These are phyloP conservation scores for Cromileptes altivelis DNA, from an alignment of 2,113 vertebrate genomes.

Conservation along the genomic window DNA sequence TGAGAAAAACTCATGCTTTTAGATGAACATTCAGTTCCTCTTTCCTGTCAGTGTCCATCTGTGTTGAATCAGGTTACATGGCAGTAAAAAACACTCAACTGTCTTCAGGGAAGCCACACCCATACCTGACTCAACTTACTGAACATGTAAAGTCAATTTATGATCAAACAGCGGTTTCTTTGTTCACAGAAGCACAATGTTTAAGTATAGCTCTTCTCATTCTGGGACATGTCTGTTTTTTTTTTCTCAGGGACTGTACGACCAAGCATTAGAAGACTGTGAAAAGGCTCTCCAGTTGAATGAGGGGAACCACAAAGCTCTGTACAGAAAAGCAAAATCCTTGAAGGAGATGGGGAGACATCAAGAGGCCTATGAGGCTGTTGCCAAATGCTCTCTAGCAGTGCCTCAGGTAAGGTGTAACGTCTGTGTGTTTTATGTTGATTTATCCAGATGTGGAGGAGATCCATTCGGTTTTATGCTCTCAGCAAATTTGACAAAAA, in stretches of 20 bases:
- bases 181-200: neutral
- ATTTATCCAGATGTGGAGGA: neutral
- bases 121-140: neutral
- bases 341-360: constrained; percentile 91
- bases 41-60: neutral
- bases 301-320: constrained; percentile 91
- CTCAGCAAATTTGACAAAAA: neutral
- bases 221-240: neutral
- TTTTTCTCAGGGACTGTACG: constrained; percentile 86
- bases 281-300: constrained; percentile 91
- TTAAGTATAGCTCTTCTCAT: constrained; percentile 4
- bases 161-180: neutral
- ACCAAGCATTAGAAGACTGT: constrained; percentile 93
- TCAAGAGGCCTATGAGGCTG: constrained; percentile 94
- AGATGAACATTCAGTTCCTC: neutral
- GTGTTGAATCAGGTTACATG: constrained; percentile 1
- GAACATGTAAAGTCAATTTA: constrained; percentile 16
- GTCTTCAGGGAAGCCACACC: constrained; percentile 8
- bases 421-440: neutral
- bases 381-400: constrained; percentile 94
- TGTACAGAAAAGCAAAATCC: constrained; percentile 93
- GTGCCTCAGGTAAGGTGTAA: constrained; percentile 91
- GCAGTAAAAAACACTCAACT: neutral
- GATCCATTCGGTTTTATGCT: neutral
- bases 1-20: neutral